Evolutionary conservation across 2,888 invertebrate genomes (phyloP), one percentile per base, ranked within the genome.

Genomic region (Clivina fossor): DNA sequence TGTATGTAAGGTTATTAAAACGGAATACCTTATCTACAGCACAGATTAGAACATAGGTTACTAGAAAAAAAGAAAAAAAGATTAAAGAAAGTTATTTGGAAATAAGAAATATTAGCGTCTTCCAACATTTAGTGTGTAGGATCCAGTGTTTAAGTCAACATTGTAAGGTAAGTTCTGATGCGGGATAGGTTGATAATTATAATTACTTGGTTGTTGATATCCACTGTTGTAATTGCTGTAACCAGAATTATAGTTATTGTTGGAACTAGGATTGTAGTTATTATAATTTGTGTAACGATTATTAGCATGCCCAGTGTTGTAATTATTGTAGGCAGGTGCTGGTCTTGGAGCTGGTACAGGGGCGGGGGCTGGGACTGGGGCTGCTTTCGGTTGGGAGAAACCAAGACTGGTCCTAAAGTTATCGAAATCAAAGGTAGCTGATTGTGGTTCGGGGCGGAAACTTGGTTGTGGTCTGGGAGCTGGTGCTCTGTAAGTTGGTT

Each of bases 381-480:
- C 54, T 38, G 57, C 55, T 37, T 16, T 51, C 4, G 59, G 33
- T 28, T 59, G 58, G n/a, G 28, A 35, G 20, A 51, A 46, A 5
- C 48, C 47, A 37, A 58, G 47, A 51, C 53, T 50, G 1, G 57
- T 20, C 30, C 56, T 40, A 40, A 57, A 54, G 11, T 54, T 46
- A 41, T 58, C 51, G 7, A 55, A 44, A 3, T 58, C 37, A 47
- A 57, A 58, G 22, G 65, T 67, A 9, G 78, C 76, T 62, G 68
- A 72, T 22, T 77, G 75, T 1, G 66, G 62, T 37, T 65, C 65
- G 28, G 72, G 70, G 41, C 67, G 65, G 57, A 64, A 71, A 20
- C 64, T 63, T 24, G 68, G 70, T 51, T 66, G 64, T 59, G 76
- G 76, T 38, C 69, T 2, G 33, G 72, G 69, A 43, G 66, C 66